Evolutionary conservation across 2,113 vertebrate species (phyloP), one percentile per base, ranked within the genome.

Genomic region (Coregonus clupeaformis): DNA sequence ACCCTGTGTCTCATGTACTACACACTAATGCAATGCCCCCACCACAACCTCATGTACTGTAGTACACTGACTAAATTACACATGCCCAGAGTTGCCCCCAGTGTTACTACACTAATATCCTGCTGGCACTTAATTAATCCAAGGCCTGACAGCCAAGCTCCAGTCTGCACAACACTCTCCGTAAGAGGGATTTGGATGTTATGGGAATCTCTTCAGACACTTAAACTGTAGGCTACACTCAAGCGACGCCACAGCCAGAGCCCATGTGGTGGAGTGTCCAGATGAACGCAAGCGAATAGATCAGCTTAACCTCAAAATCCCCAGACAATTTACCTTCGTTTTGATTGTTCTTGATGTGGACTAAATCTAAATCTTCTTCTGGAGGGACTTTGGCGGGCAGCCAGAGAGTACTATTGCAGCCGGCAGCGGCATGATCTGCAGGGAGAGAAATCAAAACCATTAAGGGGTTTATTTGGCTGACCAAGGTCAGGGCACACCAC

Each of bases 291-390:
- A 36, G 36, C 36, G 36, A 36, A 42, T 42, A 42, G 36, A 85
- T 76, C 9, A 84, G 84, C 74, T 86, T 84, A 83, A 80, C 80
- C 70, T 80, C 73, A 82, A 87, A 79, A 69, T 87, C 76, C 72
- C 55, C 59, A 22, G 6, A 67, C 30, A 66, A n/a, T 87, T 92
- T 96, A 97, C 95, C 94, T 96, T 94, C 93, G 79, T 89, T 91
- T 79, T 94, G 93, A 91, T 91, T 93, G 89, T 93, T 93, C 82
- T 85, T 89, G 88, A 86, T 86, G 88, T 93, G 87, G 86, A 86
- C 66, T 84, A 91, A 91, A 88, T 94, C 49, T 52, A 52, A 52
- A 52, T 52, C 49, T 52, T 52, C 94, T 88, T 94, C 92, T 49
- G 30, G 80, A 78, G 90, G 49, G 14, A 52, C 93, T 76, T 72